These are phyloP conservation scores for Diglossa cyanea DNA, from an alignment of 2,797 vertebrate genomes.

Conservation along the genomic window DNA sequence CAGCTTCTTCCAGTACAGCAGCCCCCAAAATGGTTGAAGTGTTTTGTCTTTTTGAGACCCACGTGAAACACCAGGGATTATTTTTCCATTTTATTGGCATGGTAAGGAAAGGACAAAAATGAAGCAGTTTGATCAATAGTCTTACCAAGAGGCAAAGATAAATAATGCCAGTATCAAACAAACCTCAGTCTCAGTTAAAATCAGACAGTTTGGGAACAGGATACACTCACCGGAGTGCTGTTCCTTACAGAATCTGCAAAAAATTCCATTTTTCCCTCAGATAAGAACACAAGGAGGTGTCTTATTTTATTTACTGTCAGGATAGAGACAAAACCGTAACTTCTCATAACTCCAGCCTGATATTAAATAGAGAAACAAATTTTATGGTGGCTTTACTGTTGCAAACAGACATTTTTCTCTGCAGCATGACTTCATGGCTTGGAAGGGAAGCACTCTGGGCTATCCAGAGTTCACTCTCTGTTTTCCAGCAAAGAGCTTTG, in stretches of 20 bases:
- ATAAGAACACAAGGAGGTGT: background rate
- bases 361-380: background rate
- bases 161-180: background rate
- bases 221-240: background rate
- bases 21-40: background rate
- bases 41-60: background rate
- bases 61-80: background rate
- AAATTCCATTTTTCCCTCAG: background rate
- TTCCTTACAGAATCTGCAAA: background rate
- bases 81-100: background rate
- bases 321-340: background rate
- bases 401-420: background rate
- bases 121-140: background rate
- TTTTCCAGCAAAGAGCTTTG: background rate
- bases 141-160: background rate
- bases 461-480: slow-evolving; percentile 31
- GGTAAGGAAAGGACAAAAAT: background rate
- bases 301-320: background rate
- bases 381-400: background rate
- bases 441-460: background rate
- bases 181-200: background rate
- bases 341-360: background rate
- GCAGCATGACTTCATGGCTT: background rate
- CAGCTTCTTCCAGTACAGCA: background rate
- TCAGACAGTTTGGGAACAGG: background rate